These are phyloP conservation scores for Nebria ingens DNA, from an alignment of 1,140 invertebrate species.

Conservation along the genomic window DNA sequence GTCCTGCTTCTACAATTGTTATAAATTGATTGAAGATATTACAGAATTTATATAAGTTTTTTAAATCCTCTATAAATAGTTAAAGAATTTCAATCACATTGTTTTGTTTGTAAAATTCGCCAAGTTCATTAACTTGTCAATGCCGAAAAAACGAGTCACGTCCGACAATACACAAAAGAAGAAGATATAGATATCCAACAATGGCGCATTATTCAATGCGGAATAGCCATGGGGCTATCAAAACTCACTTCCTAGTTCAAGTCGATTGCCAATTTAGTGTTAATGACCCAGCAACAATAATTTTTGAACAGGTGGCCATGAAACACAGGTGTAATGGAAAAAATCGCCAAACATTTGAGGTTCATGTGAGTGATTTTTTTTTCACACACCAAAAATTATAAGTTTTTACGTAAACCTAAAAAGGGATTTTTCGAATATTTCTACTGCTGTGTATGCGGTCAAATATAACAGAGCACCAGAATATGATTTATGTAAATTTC, in stretches of 20 bases:
- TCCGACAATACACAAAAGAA: not conserved
- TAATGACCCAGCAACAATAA: not conserved
- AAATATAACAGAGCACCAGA: no score
- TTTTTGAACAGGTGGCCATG: slow-evolving; percentile 3
- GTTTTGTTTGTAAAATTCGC: not conserved
- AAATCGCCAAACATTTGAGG: not conserved
- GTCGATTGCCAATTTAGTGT: slow-evolving; percentile 1
- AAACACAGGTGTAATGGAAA: not conserved
- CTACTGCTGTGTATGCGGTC: no score
- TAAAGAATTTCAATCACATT: not conserved
- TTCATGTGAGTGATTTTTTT: not conserved
- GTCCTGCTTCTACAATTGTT: no score
- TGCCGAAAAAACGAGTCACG: not conserved
- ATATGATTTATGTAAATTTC: no score
- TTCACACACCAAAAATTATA: no score
- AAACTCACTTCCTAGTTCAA: slow-evolving; percentile 3
- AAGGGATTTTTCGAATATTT: no score
- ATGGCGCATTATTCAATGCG: not conserved
- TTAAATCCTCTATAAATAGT: no score
- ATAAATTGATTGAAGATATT: no score
- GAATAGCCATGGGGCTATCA: not conserved
- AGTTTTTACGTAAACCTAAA: no score
- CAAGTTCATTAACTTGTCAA: not conserved
- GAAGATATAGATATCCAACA: not conserved
- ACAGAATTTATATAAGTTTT: no score